A percentile compares a stretch with the other conserved stretches of the same genome.
Conservation (phyloP, 2,888 invertebrate genomes). For the Byasa hedistus region DNA sequence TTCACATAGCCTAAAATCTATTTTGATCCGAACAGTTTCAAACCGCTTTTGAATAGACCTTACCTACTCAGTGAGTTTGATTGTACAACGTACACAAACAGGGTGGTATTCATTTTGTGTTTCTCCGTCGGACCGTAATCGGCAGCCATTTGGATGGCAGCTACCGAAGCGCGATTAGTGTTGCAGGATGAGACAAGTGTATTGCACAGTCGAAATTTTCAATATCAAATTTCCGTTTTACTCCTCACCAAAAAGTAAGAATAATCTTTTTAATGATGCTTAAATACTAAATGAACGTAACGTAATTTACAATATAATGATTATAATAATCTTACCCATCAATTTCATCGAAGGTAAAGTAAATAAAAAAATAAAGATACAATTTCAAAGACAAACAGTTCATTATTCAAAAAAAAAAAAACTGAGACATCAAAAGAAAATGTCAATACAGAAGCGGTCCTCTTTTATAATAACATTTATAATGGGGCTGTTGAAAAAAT, state of each 20-base stretch:
- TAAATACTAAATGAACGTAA: neutral
- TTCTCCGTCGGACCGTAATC: slow-evolving; percentile 34
- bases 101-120: slow-evolving; percentile 27
- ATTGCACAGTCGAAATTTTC: neutral
- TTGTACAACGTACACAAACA: slow-evolving; percentile 17
- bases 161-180: slow-evolving; percentile 28
- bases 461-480: slow-evolving; percentile 47
- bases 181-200: slow-evolving; percentile 4
- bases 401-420: slow-evolving; percentile 54
- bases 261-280: neutral
- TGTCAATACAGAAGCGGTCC: slow-evolving; percentile 57
- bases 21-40: slow-evolving; percentile 18
- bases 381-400: slow-evolving; percentile 69
- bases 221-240: neutral
- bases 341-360: slow-evolving; percentile 39
- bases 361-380: slow-evolving; percentile 46
- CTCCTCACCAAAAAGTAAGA: neutral
- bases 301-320: slow-evolving; percentile 4
- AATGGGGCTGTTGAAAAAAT: slow-evolving; percentile 48
- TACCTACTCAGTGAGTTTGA: slow-evolving; percentile 18
- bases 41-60: slow-evolving; percentile 21
- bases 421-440: slow-evolving; percentile 61
- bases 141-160: slow-evolving; percentile 31
- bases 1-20: slow-evolving; percentile 9
- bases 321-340: slow-evolving; percentile 32